Percentiles rank a stretch among this genome's conserved stretches.
Conservation (phyloP, 2,113 vertebrate species). For the Oreochromis tanganicae region DNA sequence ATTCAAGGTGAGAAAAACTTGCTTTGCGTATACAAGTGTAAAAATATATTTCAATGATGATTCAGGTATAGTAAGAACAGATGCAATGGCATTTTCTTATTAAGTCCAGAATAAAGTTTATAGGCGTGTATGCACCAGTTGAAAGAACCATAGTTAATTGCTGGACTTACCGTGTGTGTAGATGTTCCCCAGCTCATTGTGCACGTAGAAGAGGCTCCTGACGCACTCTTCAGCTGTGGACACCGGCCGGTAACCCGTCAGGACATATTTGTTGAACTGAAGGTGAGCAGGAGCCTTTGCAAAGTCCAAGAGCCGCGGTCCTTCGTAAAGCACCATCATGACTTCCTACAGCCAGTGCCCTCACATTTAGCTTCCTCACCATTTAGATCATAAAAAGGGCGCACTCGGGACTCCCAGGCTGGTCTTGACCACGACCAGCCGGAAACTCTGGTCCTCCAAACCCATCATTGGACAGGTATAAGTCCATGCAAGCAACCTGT, state of each 20-base stretch:
- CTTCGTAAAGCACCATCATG: constrained; percentile 72
- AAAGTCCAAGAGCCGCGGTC: constrained; percentile 82
- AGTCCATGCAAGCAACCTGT: constrained; percentile 47
- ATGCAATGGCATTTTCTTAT: neutral
- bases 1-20: neutral
- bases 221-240: constrained; percentile 79
- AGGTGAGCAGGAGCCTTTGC: constrained; percentile 82
- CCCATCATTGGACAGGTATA: constrained; percentile 43
- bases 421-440: neutral
- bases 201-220: constrained; percentile 86
- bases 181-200: constrained; percentile 91
- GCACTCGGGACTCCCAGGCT: neutral
- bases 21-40: neutral
- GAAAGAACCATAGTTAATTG: neutral
- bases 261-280: constrained; percentile 88
- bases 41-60: neutral
- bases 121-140: neutral
- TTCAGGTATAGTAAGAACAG: neutral
- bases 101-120: neutral
- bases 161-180: constrained; percentile 84
- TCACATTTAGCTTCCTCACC: constrained; percentile 18
- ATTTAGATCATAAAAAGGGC: constrained; percentile 24
- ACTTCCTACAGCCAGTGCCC: neutral
- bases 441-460: neutral
- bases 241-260: constrained; percentile 84